Evolutionary conservation across 2,797 vertebrate genomes (phyloP).

Genomic region (Linurgus olivaceus): DNA sequence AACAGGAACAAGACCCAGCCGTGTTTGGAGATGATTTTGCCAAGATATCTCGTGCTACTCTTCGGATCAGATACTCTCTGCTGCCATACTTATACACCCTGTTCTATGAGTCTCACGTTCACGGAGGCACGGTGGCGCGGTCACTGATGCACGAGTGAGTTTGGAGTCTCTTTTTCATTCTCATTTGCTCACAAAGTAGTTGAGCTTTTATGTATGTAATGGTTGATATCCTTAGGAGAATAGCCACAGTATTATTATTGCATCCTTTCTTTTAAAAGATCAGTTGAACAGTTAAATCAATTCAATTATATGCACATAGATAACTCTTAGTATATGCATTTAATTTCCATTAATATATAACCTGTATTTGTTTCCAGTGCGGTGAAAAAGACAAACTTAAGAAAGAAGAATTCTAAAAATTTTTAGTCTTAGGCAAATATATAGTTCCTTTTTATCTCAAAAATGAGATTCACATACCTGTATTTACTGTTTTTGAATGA

Average conservation of each 20-base stretch:
- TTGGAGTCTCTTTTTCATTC: background rate
- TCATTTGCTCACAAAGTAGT: background rate
- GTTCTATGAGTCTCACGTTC: conserved; percentile 45
- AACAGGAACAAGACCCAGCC: conserved; percentile 50
- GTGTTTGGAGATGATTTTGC: conserved; percentile 49
- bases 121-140: conserved; percentile 3
- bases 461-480: background rate
- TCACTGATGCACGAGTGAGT: conserved; percentile 64
- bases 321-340: background rate
- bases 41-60: background rate
- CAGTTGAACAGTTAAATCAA: background rate
- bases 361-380: background rate
- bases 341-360: background rate
- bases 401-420: background rate
- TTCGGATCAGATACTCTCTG: conserved; percentile 57
- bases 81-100: conserved; percentile 57
- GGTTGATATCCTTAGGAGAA: background rate
- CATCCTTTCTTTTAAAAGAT: background rate
- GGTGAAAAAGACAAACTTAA: background rate
- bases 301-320: background rate
- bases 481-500: background rate
- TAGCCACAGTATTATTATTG: background rate
- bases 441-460: background rate
- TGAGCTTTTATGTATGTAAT: background rate
- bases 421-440: background rate